Percentiles rank a stretch among this genome's conserved stretches.
Evolutionary conservation across 2,888 invertebrate species (phyloP).

Genomic region (Sphaerophoria rueppellii): DNA sequence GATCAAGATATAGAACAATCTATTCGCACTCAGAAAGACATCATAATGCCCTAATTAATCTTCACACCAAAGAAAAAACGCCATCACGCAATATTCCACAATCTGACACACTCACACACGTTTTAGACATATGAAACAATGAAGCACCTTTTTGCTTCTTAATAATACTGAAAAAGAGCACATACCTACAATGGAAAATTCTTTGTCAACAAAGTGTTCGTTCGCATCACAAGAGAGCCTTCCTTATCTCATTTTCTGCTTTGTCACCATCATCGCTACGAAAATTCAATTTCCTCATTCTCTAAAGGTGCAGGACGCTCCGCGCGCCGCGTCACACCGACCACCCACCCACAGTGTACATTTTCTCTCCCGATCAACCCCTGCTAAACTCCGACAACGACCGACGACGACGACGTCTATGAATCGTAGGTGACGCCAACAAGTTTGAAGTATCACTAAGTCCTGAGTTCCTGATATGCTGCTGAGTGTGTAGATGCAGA

Average conservation of each 20-base stretch:
- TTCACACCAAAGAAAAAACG: slow-evolving; percentile 26
- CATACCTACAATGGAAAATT: slow-evolving; percentile 34
- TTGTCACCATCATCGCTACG: slow-evolving; percentile 68
- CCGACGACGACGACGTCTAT: background rate
- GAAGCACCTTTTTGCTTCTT: slow-evolving; percentile 33
- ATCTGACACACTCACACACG: background rate
- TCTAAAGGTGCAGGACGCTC: background rate
- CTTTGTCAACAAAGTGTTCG: slow-evolving; percentile 62
- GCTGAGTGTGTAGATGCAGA: background rate
- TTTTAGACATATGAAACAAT: background rate
- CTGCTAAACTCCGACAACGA: background rate
- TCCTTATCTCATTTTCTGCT: slow-evolving; percentile 65
- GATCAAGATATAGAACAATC: slow-evolving; percentile 33
- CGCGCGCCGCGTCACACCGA: background rate
- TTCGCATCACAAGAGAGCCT: slow-evolving; percentile 56
- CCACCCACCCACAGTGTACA: background rate
- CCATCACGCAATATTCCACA: background rate
- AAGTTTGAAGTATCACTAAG: slow-evolving; percentile 30
- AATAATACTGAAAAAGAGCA: slow-evolving; percentile 32
- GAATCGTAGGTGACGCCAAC: slow-evolving; percentile 29
- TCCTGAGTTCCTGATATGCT: slow-evolving; percentile 22
- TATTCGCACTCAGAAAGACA: slow-evolving; percentile 52
- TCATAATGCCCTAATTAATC: slow-evolving; percentile 62
- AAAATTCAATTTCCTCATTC: slow-evolving; percentile 65
- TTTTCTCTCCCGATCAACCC: background rate